Percentiles rank a stretch among this genome's conserved stretches.
Conservation (phyloP, 2,797 vertebrate species). For the Darevskia nairensis region DNA sequence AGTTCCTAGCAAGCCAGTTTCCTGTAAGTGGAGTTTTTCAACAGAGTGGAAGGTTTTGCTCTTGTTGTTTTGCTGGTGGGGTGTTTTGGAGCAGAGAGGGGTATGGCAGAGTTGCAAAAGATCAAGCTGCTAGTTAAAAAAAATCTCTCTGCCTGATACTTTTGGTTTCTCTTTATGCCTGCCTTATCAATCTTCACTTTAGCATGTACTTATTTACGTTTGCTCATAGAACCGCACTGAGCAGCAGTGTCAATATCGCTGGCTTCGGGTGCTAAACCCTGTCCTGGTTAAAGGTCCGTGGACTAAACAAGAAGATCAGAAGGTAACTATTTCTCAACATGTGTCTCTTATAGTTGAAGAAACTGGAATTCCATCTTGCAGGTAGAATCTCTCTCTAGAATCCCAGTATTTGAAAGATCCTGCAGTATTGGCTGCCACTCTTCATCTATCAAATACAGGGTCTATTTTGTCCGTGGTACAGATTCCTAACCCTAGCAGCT, state of each 20-base stretch:
- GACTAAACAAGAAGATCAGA: slow-evolving; percentile 98
- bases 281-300: slow-evolving; percentile 96
- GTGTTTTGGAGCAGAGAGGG: neutral
- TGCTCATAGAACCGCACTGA: slow-evolving; percentile 87
- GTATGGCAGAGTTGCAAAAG: neutral
- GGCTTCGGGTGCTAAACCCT: slow-evolving; percentile 95
- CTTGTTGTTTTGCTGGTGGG: neutral
- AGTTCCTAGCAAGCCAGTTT: slow-evolving; percentile 87
- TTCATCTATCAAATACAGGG: neutral
- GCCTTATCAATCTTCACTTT: neutral
- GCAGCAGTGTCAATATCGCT: slow-evolving; percentile 96
- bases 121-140: neutral
- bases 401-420: neutral
- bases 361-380: neutral
- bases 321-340: slow-evolving; percentile 76
- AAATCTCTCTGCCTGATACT: neutral
- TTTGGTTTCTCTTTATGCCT: slow-evolving; percentile 1
- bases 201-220: neutral
- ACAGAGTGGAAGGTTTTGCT: neutral
- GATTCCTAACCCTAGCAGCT: neutral
- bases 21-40: slow-evolving; percentile 83
- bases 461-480: neutral
- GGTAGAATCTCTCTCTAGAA: neutral
- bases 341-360: neutral
- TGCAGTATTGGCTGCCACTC: neutral